Evolutionary conservation across 2,113 vertebrate genomes (phyloP).

Genomic region (Myrmophylax atrothorax): DNA sequence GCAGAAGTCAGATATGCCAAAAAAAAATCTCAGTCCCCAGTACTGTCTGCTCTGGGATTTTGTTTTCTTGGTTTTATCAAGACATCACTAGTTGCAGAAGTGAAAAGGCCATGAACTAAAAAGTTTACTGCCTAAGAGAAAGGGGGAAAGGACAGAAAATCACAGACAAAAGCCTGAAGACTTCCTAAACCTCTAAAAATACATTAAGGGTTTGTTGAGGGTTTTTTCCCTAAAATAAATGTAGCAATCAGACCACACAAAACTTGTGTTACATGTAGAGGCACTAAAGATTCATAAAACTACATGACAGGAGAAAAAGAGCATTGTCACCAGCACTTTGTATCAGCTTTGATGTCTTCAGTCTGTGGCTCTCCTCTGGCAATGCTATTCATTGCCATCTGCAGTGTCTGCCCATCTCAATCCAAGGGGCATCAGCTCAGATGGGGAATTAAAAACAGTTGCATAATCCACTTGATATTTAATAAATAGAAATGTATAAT

Average conservation of each 20-base stretch:
- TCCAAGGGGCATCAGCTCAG: neutral
- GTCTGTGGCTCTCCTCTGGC: neutral
- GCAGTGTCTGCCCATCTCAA: neutral
- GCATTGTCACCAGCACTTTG: neutral
- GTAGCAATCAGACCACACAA: neutral
- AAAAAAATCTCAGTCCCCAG: neutral
- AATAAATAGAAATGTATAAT: neutral
- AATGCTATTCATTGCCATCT: neutral
- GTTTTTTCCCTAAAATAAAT: neutral
- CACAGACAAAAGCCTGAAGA: neutral
- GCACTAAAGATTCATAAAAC: neutral
- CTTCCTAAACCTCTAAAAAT: neutral
- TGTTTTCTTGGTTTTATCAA: neutral
- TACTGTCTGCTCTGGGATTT: neutral
- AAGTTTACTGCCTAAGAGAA: neutral
- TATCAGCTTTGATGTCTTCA: neutral
- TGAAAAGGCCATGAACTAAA: neutral
- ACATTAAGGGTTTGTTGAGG: neutral
- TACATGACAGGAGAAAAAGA: neutral
- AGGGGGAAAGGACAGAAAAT: neutral
- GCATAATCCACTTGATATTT: neutral
- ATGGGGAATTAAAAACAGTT: neutral
- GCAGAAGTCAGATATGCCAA: neutral
- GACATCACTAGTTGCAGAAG: neutral
- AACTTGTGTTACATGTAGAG: neutral